Evolutionary conservation across 2,113 vertebrate species (phyloP).

Genomic region (Montifringilla adamsi): DNA sequence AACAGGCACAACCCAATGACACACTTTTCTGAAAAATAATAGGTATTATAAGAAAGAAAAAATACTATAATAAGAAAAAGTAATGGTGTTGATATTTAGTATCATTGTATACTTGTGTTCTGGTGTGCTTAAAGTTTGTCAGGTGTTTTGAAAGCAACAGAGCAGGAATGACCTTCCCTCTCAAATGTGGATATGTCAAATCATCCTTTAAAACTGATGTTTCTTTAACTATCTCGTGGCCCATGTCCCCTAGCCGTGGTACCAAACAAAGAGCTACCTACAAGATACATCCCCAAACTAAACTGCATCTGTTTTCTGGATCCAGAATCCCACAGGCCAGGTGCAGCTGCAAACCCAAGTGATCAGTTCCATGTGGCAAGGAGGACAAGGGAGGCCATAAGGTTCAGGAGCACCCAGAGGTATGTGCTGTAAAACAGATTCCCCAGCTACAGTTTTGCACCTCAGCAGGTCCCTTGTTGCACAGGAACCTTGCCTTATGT

Average conservation of each 20-base stretch:
- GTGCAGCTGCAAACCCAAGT: neutral
- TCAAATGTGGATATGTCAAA: neutral
- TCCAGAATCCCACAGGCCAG: neutral
- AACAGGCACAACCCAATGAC: neutral
- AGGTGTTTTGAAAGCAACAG: neutral
- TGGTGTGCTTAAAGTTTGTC: neutral
- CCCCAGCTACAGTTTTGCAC: neutral
- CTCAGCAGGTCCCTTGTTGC: neutral
- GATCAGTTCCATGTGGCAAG: neutral
- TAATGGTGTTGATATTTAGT: neutral
- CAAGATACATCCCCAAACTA: neutral
- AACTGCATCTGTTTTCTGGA: neutral
- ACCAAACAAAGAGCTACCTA: neutral
- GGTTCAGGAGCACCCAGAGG: neutral
- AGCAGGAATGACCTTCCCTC: neutral
- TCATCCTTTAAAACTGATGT: rapidly evolving
- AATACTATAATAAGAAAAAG: neutral
- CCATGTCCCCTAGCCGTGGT: neutral
- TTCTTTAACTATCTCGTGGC: neutral
- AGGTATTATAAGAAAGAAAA: neutral
- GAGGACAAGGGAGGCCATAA: neutral
- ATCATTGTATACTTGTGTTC: neutral
- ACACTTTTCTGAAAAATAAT: neutral
- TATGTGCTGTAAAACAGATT: neutral
- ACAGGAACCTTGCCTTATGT: neutral